These are phyloP conservation scores for Zhengitettix transpicula DNA, from an alignment of 2,888 invertebrate species.

Conservation along the genomic window DNA sequence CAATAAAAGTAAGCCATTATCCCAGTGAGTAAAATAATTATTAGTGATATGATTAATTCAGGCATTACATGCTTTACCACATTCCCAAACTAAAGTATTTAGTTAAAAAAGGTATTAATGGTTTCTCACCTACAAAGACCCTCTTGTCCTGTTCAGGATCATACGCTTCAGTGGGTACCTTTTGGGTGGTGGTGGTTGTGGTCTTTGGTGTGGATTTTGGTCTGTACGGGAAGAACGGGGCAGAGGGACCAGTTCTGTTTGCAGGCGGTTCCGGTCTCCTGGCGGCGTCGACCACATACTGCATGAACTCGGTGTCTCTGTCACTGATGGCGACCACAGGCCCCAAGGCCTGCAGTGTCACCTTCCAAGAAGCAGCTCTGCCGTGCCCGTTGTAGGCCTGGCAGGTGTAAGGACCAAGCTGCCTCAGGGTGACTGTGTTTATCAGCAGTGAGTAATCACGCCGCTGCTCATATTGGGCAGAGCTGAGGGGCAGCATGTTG, in stretches of 20 bases:
- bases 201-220: conserved; percentile 21
- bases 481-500: conserved; percentile 53
- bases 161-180: conserved; percentile 13
- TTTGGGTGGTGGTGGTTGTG: neutral
- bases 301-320: conserved; percentile 38
- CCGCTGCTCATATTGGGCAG: conserved; percentile 50
- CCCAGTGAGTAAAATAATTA: too few species aligned
- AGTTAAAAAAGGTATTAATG: neutral
- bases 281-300: conserved; percentile 38
- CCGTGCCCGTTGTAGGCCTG: conserved; percentile 73
- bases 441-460: conserved; percentile 61
- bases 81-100: too few species aligned
- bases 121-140: conserved; percentile 7
- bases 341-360: conserved; percentile 53
- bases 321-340: conserved; percentile 41
- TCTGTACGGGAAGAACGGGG: conserved; percentile 21
- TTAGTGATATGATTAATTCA: too few species aligned
- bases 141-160: conserved; percentile 17
- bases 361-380: conserved; percentile 58
- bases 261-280: conserved; percentile 12
- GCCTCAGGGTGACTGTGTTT: conserved; percentile 46
- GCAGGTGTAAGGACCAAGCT: conserved; percentile 75
- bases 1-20: too few species aligned
- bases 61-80: too few species aligned
- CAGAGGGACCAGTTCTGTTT: conserved; percentile 17